Conservation (phyloP, 2,113 vertebrate genomes). For the Gadus chalcogrammus region DNA sequence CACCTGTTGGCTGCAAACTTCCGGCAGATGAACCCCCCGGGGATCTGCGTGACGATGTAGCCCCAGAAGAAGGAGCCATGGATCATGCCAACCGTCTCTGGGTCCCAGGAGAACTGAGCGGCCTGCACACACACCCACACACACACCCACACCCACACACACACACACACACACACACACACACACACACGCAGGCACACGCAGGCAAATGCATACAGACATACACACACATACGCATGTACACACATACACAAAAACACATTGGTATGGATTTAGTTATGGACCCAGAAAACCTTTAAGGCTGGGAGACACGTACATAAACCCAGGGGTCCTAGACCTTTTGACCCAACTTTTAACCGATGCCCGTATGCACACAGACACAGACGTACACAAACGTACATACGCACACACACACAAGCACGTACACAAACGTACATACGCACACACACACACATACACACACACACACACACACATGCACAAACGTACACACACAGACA, state of each 20-base stretch:
- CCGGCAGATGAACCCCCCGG: conserved; percentile 89
- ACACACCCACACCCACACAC: neutral
- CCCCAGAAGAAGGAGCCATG: conserved; percentile 96
- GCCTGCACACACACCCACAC: conserved; percentile 64
- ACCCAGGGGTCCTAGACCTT: too few species aligned
- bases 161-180: neutral
- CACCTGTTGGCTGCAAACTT: conserved; percentile 93
- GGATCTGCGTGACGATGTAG: conserved; percentile 93
- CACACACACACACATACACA: too few species aligned
- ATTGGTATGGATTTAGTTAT: too few species aligned
- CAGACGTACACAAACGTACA: too few species aligned
- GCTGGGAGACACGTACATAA: too few species aligned
- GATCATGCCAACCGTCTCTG: conserved; percentile 92
- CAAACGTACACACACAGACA: too few species aligned
- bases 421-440: too few species aligned
- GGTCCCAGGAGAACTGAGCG: conserved; percentile 90
- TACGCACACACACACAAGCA: too few species aligned
- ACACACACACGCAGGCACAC: neutral
- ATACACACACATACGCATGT: neutral
- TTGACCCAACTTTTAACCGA: too few species aligned
- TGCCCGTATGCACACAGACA: too few species aligned
- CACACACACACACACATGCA: too few species aligned
- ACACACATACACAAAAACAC: neutral
- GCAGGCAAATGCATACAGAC: neutral
- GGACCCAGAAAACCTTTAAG: too few species aligned